Conservation (phyloP, 2,888 invertebrate genomes). For the Heliconius ismenius region DNA sequence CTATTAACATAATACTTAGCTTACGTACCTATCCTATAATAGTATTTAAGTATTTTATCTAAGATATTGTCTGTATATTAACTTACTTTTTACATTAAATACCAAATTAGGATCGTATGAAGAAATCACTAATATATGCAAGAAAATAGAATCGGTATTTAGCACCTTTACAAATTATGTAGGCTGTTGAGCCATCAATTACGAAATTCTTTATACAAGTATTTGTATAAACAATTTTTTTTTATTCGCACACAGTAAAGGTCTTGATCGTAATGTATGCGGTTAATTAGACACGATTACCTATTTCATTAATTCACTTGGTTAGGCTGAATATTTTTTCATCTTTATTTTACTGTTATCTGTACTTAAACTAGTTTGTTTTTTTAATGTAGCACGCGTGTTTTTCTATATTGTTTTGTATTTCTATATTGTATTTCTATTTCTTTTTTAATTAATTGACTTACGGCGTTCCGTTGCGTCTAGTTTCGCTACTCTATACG, state of each 20-base stretch:
- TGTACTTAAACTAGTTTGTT: neutral
- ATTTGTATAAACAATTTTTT: slow-evolving; percentile 4
- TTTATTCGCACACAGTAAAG: slow-evolving; percentile 6
- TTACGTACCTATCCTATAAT: neutral
- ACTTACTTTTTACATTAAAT: slow-evolving; percentile 1
- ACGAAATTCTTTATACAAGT: slow-evolving; percentile 13
- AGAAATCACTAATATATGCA: slow-evolving; percentile 17
- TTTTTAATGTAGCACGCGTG: neutral
- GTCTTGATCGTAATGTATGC: slow-evolving; percentile 12
- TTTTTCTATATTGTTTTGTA: neutral
- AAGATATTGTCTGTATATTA: neutral
- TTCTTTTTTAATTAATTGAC: neutral
- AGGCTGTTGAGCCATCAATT: slow-evolving; percentile 26
- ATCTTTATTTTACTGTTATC: neutral
- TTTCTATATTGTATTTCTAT: neutral
- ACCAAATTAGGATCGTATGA: slow-evolving; percentile 16
- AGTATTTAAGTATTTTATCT: neutral
- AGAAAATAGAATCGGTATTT: slow-evolving; percentile 33
- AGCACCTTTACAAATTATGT: slow-evolving; percentile 34
- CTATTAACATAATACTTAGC: neutral
- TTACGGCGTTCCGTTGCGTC: no score
- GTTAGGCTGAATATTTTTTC: neutral
- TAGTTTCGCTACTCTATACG: no score
- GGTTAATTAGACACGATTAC: slow-evolving; percentile 5
- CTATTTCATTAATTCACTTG: neutral